Percentiles rank a stretch among this genome's conserved stretches.
phyloP scores from a whole-genome alignment of 2,888 invertebrate genomes.

The Endotricha flammealis region DNA sequence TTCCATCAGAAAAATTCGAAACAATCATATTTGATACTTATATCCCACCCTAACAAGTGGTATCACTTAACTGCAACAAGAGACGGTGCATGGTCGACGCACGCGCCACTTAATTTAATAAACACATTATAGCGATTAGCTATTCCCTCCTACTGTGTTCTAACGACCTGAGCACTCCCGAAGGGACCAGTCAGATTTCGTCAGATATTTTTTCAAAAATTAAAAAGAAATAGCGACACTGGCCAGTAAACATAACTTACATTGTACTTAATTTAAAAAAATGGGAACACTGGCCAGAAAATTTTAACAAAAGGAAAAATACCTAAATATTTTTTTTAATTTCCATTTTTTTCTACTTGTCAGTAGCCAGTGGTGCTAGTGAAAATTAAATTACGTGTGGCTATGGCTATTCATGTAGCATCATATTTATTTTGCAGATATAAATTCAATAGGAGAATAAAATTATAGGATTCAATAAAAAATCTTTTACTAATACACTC shows the following conservation, averaged over 20 bases:
- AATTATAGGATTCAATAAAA: background rate
- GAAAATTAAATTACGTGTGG: no score
- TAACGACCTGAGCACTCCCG: slow-evolving; percentile 49
- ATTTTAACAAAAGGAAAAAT: no score
- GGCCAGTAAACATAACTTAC: no score
- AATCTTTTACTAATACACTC: no score
- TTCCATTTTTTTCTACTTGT: no score
- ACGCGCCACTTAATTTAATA: slow-evolving; percentile 75
- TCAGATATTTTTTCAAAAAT: slow-evolving; percentile 53
- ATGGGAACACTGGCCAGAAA: no score
- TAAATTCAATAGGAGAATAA: slow-evolving; percentile 40
- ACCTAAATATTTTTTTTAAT: no score
- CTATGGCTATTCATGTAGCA: no score
- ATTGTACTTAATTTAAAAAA: no score
- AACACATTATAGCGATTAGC: slow-evolving; percentile 78
- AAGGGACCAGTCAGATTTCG: slow-evolving; percentile 57
- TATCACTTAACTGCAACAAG: slow-evolving; percentile 48
- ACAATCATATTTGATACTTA: slow-evolving; percentile 9
- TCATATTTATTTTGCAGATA: no score
- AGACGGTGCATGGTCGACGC: slow-evolving; percentile 57
- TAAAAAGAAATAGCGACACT: no score
- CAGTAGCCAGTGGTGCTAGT: no score
- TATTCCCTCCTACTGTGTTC: slow-evolving; percentile 47
- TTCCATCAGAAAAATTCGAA: background rate
- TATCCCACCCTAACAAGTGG: slow-evolving; percentile 35